These are phyloP conservation scores for Syrphus vitripennis DNA, from an alignment of 2,888 invertebrate genomes.

Conservation along the genomic window DNA sequence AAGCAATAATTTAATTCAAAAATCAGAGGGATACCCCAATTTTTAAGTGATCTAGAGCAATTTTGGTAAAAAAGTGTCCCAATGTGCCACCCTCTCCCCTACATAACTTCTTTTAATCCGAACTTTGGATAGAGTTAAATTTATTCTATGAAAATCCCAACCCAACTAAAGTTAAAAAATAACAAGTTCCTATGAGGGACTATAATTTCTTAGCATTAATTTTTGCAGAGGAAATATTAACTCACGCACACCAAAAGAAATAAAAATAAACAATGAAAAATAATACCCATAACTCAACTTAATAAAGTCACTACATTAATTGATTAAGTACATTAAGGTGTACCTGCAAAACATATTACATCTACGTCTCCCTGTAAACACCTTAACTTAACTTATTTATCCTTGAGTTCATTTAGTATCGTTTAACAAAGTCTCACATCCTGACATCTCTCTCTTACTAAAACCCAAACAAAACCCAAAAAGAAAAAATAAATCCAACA, in stretches of 20 bases:
- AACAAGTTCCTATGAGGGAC: too few relatives aligned
- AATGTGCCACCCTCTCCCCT: too few relatives aligned
- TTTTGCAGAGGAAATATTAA: too few relatives aligned
- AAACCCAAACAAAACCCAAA: not conserved
- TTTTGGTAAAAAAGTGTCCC: too few relatives aligned
- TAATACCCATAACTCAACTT: conserved; percentile 15
- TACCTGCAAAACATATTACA: not conserved
- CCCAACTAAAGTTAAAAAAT: too few relatives aligned
- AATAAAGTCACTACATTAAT: conserved; percentile 57
- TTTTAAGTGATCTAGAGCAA: too few relatives aligned
- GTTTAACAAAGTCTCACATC: not conserved
- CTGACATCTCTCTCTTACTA: not conserved
- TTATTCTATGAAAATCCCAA: too few relatives aligned
- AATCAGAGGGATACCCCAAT: too few relatives aligned
- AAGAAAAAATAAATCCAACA: not conserved
- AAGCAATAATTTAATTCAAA: too few relatives aligned
- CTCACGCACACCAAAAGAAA: not conserved
- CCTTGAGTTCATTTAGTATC: conserved; percentile 18
- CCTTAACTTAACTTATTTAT: not conserved
- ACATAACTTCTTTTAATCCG: too few relatives aligned
- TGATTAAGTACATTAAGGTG: conserved; percentile 44
- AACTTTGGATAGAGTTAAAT: too few relatives aligned
- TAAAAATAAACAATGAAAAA: not conserved
- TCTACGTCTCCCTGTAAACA: not conserved
- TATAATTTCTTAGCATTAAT: too few relatives aligned